Evolutionary conservation across 2,113 vertebrate species (phyloP).

Genomic region (Rhinolophus ferrumequinum): DNA sequence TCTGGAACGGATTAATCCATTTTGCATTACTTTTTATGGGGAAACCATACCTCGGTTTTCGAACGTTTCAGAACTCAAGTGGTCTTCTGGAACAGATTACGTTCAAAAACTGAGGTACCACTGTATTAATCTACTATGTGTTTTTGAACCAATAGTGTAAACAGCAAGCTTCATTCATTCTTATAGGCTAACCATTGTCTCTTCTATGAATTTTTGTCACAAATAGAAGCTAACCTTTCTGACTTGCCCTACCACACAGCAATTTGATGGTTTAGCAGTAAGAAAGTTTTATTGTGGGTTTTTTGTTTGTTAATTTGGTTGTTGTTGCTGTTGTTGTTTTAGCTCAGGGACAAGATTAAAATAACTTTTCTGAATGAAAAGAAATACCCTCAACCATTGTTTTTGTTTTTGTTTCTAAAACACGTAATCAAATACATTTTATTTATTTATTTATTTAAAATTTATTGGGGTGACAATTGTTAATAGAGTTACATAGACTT

Average conservation of each 20-base stretch:
- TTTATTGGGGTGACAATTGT: too few species aligned
- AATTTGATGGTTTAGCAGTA: background rate
- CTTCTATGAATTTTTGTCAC: conserved; percentile 13
- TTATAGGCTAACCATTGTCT: background rate
- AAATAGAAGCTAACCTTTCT: background rate
- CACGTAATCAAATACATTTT: too few species aligned
- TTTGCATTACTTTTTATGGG: too few species aligned
- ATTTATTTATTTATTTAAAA: too few species aligned
- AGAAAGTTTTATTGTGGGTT: background rate
- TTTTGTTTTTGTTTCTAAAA: background rate
- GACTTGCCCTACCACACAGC: background rate
- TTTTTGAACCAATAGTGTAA: background rate
- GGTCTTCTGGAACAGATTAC: too few species aligned
- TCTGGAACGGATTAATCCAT: too few species aligned
- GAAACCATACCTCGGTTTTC: too few species aligned
- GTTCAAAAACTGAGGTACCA: too few species aligned
- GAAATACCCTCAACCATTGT: background rate
- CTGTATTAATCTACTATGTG: background rate
- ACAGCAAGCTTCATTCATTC: background rate
- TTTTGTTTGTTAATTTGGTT: background rate
- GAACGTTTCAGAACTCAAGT: too few species aligned
- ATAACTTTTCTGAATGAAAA: background rate
- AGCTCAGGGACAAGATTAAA: background rate
- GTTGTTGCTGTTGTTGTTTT: background rate
- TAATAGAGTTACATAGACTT: too few species aligned